Evolutionary conservation across 2,888 invertebrate species (phyloP).

Genomic region (Chydorus sphaericus): DNA sequence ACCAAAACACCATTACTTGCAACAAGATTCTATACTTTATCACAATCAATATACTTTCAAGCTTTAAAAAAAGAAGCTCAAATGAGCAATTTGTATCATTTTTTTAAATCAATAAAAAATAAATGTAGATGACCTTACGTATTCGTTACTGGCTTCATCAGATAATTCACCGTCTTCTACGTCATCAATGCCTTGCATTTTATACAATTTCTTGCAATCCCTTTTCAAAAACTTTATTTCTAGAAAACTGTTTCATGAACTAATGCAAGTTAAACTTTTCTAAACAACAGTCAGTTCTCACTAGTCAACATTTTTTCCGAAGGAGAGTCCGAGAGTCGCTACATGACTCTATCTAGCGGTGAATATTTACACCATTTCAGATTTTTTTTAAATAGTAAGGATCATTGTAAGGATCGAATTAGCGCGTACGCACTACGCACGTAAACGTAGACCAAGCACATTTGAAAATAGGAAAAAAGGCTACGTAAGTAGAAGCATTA

Average conservation of each 20-base stretch:
- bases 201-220: background rate
- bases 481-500: no score
- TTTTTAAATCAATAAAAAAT: background rate
- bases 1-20: background rate
- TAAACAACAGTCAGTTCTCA: background rate
- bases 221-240: no score
- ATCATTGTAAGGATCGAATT: no score
- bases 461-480: no score
- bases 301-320: background rate
- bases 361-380: background rate
- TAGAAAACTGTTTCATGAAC: no score
- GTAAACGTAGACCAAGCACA: no score
- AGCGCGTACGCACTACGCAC: no score
- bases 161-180: conserved; percentile 1
- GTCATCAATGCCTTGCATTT: background rate
- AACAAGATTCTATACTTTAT: background rate
- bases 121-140: no score
- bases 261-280: no score
- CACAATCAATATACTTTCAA: no score
- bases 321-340: background rate
- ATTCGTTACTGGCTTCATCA: background rate
- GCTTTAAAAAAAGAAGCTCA: no score
- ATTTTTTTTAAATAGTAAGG: no score
- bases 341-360: background rate
- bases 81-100: background rate